Percentiles rank a stretch among this genome's conserved stretches.
Evolutionary conservation across 1,140 invertebrate species (phyloP).

Genomic region (Platyscapa corneri): DNA sequence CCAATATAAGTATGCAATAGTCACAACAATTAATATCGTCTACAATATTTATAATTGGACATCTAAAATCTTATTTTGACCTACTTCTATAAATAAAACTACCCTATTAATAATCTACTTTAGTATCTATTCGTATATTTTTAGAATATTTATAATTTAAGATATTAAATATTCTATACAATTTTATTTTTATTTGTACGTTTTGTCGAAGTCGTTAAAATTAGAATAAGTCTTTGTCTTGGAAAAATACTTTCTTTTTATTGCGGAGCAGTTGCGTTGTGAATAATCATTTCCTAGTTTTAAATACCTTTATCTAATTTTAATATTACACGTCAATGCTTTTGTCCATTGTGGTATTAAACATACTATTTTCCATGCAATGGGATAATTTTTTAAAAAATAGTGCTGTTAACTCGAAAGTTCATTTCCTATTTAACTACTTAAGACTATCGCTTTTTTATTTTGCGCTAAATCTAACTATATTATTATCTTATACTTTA

Average conservation of each 20-base stretch:
- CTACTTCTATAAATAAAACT: constrained; percentile 6
- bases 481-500: neutral
- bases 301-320: neutral
- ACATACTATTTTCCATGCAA: neutral
- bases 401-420: neutral
- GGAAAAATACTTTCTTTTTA: neutral
- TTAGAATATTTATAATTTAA: neutral
- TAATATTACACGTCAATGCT: neutral
- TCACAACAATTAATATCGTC: neutral
- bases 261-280: neutral
- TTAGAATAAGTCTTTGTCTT: too few species aligned
- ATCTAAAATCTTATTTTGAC: neutral
- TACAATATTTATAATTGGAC: neutral
- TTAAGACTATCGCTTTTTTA: neutral
- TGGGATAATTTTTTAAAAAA: neutral
- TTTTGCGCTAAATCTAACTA: neutral
- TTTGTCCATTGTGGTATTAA: neutral
- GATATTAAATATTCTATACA: neutral
- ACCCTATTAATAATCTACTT: neutral
- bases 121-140: neutral
- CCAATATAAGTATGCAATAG: neutral
- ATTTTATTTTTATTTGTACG: neutral
- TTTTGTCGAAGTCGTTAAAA: too few species aligned
- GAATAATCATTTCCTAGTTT: neutral
- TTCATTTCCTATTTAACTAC: neutral